Evolutionary conservation across 2,888 invertebrate species (phyloP), one percentile per base, ranked within the genome.

Genomic region (Tenthredo distinguenda): DNA sequence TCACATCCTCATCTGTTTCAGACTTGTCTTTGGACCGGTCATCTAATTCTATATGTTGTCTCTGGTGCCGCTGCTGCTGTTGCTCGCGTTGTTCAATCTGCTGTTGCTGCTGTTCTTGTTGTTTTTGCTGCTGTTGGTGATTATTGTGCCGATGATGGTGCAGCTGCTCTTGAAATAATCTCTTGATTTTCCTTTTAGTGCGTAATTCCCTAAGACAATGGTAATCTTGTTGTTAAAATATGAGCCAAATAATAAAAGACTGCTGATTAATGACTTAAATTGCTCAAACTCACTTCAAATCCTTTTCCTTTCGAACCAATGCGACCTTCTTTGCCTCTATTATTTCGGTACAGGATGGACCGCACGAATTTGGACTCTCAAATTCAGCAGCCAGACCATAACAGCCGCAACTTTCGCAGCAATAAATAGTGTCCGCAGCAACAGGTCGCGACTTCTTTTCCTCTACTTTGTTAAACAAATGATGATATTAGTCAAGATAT

Each of bases 321-420:
- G 91, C 90, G 65, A 91, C 91, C 74, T 90, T 91, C 89, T 93
- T 93, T 37, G 91, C 90, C 86, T 93, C 93, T 86, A 93, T 94
- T 62, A 93, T 94, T 81, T 94, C 95, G 88, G 96, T 95, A 92
- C 97, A 97, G 1, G 95, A 95, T 81, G 95, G 94, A 91, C 97
- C 97, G 91, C 97, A 98, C 93, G 96, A 96, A 93, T 96, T 96
- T 9, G 96, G 96, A 86, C 96, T 97, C 85, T 97, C 96, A 92
- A 98, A 98, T 91, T 98, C 98, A 0, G 96, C 96, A 2, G 96
- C 96, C 92, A 97, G 95, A 15, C 98, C 98, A 92, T 97, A 97
- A 91, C 97, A 97, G 6, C 97, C 97, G 93, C 98, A 98, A 71
- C 96, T 96, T 86, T 96, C 95, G 91, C 98, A 98, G 83, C 96